Percentiles rank a stretch among this genome's conserved stretches.
phyloP scores from a whole-genome alignment of 2,797 vertebrate species.

The Yasuhikotakia modesta region DNA sequence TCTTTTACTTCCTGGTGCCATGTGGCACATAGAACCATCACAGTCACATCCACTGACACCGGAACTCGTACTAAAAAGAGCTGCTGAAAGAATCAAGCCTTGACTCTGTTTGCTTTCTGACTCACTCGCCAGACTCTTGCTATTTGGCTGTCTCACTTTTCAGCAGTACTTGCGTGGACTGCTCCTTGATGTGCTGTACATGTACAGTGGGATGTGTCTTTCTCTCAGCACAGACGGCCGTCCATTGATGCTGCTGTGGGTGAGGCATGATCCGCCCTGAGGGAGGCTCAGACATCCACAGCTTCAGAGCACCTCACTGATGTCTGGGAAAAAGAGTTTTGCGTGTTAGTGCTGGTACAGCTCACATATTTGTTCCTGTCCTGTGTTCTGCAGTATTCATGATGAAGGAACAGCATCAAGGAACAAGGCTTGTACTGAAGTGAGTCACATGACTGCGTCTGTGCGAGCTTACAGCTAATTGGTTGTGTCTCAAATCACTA shows the following conservation, averaged over 20 bases:
- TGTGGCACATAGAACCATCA: background rate
- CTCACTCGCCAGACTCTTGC: slow-evolving; percentile 42
- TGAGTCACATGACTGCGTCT: slow-evolving; percentile 43
- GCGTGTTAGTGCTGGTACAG: slow-evolving; percentile 27
- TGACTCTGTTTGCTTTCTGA: slow-evolving; percentile 53
- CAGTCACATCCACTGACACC: slow-evolving; percentile 33
- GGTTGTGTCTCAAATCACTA: slow-evolving; percentile 52
- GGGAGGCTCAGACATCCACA: slow-evolving; percentile 22
- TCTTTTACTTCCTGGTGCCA: slow-evolving; percentile 21
- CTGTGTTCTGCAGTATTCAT: slow-evolving; percentile 41
- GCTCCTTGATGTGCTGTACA: slow-evolving; percentile 42
- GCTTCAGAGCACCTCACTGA: slow-evolving; percentile 20
- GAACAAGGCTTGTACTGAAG: slow-evolving; percentile 10
- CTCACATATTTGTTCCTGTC: slow-evolving; percentile 42
- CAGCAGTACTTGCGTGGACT: slow-evolving; percentile 61
- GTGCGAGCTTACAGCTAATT: slow-evolving; percentile 54
- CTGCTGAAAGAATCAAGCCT: slow-evolving; percentile 25
- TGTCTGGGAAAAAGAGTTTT: slow-evolving; percentile 29
- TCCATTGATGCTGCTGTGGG: slow-evolving; percentile 42
- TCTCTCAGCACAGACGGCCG: slow-evolving; percentile 24
- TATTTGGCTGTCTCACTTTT: slow-evolving; percentile 49
- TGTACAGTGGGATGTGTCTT: slow-evolving; percentile 35
- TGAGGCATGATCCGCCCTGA: slow-evolving; percentile 50
- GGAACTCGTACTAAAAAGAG: slow-evolving; percentile 28
- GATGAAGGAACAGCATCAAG: slow-evolving; percentile 37